Evolutionary conservation across 1,140 invertebrate genomes (phyloP).

Genomic region (Mycetomoellerius zeteki): DNA sequence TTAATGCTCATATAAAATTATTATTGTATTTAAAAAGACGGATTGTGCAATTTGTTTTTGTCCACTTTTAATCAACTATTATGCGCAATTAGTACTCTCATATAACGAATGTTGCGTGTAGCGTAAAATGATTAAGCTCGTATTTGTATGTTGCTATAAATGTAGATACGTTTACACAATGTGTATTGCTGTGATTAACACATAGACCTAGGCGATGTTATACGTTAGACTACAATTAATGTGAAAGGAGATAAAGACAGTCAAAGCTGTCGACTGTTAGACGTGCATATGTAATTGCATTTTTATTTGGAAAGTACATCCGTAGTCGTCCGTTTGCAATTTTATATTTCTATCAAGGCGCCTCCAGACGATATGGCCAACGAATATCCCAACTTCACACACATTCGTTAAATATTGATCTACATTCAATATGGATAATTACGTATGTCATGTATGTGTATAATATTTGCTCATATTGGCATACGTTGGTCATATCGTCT

Average conservation of each 20-base stretch:
- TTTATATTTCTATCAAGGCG: not conserved
- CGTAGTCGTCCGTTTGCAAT: not conserved
- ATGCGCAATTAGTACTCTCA: slow-evolving; percentile 28
- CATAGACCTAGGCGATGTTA: slow-evolving; percentile 72
- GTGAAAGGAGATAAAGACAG: slow-evolving; percentile 63
- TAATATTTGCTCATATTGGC: no score
- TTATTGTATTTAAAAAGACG: not conserved
- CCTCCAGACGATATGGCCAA: no score
- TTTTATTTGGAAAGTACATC: not conserved
- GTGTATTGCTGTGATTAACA: slow-evolving; percentile 77
- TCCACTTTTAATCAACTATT: not conserved
- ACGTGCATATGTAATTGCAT: slow-evolving; percentile 18
- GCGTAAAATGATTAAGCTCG: slow-evolving; percentile 56
- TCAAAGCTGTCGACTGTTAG: slow-evolving; percentile 59
- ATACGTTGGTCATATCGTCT: no score
- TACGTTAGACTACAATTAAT: slow-evolving; percentile 69
- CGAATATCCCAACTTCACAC: no score
- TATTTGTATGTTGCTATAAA: slow-evolving; percentile 78
- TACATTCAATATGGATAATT: no score
- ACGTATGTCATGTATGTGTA: no score
- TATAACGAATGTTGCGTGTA: slow-evolving; percentile 25
- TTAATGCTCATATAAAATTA: not conserved
- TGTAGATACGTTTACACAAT: slow-evolving; percentile 68
- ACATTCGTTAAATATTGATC: no score
- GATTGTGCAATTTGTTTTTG: slow-evolving; percentile 3